Evolutionary conservation across 2,113 vertebrate species (phyloP).

Genomic region (Cairina moschata): DNA sequence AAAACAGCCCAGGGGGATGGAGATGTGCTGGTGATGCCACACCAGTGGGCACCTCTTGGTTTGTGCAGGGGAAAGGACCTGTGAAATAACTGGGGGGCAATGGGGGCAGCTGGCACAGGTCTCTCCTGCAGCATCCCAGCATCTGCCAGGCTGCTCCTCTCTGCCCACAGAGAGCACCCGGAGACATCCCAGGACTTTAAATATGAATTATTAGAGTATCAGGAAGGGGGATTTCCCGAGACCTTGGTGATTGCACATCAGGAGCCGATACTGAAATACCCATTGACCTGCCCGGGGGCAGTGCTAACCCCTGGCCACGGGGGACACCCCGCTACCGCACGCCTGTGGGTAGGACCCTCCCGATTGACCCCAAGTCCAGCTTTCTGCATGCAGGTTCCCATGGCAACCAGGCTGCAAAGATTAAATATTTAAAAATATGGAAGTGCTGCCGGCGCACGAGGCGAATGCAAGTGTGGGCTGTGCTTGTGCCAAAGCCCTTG

Average conservation of each 20-base stretch:
- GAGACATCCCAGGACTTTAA: neutral
- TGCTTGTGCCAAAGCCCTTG: too few relatives aligned
- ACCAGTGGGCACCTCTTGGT: too few relatives aligned
- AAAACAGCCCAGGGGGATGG: conserved; percentile 22
- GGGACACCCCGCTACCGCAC: neutral
- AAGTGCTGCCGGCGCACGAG: neutral
- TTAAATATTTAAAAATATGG: conserved; percentile 53
- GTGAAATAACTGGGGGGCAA: neutral
- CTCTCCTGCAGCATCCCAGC: neutral
- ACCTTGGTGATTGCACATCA: rapidly evolving
- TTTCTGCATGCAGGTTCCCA: conserved; percentile 30
- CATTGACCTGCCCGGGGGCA: rapidly evolving
- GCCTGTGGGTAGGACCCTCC: neutral
- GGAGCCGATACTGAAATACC: neutral
- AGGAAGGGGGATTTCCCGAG: neutral
- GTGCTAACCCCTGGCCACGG: rapidly evolving
- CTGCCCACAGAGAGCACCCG: neutral
- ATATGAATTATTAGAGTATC: neutral
- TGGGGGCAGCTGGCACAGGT: neutral
- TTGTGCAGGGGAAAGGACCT: neutral
- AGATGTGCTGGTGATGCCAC: neutral
- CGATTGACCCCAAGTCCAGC: conserved; percentile 27
- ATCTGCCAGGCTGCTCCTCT: neutral
- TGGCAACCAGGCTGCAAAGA: conserved; percentile 5
- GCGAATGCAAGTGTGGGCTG: neutral